phyloP scores from a whole-genome alignment of 2,113 vertebrate species.

The Paracyprichromis sp. region DNA sequence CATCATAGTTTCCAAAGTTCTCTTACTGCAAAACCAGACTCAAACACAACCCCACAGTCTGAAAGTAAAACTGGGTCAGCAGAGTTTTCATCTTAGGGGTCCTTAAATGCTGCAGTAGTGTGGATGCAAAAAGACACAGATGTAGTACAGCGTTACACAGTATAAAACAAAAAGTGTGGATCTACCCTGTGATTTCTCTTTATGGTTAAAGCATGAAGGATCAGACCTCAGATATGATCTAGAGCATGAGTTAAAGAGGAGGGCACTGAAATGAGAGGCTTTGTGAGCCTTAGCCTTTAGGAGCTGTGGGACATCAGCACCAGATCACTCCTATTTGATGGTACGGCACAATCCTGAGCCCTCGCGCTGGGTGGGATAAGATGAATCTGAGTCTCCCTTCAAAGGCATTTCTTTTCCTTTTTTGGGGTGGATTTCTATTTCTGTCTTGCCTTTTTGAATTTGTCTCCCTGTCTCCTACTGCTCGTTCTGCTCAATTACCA shows the following conservation, averaged over 20 bases:
- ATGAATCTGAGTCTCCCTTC: background rate
- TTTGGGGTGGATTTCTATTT: background rate
- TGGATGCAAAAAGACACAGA: background rate
- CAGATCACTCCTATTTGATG: slow-evolving; percentile 6
- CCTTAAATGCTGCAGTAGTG: background rate
- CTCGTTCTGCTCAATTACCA: background rate
- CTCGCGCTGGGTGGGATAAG: background rate
- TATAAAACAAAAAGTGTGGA: background rate
- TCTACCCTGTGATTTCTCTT: background rate
- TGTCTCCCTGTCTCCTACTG: background rate
- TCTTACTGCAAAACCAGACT: background rate
- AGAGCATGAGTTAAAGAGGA: background rate
- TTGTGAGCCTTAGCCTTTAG: slow-evolving; percentile 14
- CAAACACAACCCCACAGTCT: background rate
- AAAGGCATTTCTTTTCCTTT: background rate
- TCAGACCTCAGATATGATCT: background rate
- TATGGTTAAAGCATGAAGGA: background rate
- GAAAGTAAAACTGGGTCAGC: background rate
- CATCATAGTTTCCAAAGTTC: background rate
- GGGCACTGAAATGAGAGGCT: slow-evolving; percentile 18
- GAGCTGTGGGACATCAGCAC: background rate
- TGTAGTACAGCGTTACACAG: background rate
- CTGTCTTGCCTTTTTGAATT: background rate
- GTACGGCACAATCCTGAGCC: slow-evolving; percentile 7
- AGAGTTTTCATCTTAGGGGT: background rate